Conservation (phyloP, 2,888 invertebrate species). For the Pristionchus entomophagus region DNA sequence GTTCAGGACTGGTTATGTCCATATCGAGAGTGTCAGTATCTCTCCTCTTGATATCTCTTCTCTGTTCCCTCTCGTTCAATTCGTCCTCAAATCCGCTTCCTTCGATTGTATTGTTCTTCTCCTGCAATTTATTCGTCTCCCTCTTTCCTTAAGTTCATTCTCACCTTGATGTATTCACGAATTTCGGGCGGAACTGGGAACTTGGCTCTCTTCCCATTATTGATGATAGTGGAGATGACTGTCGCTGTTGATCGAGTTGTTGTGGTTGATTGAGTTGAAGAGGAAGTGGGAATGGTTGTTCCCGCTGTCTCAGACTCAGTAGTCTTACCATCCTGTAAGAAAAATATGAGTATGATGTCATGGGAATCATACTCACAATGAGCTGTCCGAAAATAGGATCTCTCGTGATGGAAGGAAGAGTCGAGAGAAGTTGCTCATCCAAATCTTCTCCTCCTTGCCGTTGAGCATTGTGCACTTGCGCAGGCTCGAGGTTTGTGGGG, state of each 20-base stretch:
- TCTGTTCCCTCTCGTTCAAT: slow-evolving; percentile 39
- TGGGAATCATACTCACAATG: background rate
- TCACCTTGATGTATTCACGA: slow-evolving; percentile 55
- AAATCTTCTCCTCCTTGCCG: background rate
- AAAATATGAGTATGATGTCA: too few species aligned
- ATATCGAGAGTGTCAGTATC: slow-evolving; percentile 65
- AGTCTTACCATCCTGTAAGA: slow-evolving; percentile 45
- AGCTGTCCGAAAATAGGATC: slow-evolving; percentile 38
- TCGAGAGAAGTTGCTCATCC: background rate
- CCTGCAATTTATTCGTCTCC: background rate
- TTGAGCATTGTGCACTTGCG: background rate
- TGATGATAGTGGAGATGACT: slow-evolving; percentile 38
- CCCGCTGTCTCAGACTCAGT: slow-evolving; percentile 82
- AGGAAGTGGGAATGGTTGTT: slow-evolving; percentile 80
- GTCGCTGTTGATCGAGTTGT: slow-evolving; percentile 45
- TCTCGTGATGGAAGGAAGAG: background rate
- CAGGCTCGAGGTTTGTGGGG: background rate
- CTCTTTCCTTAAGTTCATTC: background rate
- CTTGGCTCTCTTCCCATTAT: slow-evolving; percentile 50
- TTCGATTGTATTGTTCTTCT: slow-evolving; percentile 35
- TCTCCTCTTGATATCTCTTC: slow-evolving; percentile 57
- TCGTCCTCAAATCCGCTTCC: slow-evolving; percentile 46
- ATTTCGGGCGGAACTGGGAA: slow-evolving; percentile 55
- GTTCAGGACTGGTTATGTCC: slow-evolving; percentile 71
- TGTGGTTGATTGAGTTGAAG: slow-evolving; percentile 51